Conservation (phyloP, 2,113 vertebrate genomes). For the Cephalopterus ornatus region DNA sequence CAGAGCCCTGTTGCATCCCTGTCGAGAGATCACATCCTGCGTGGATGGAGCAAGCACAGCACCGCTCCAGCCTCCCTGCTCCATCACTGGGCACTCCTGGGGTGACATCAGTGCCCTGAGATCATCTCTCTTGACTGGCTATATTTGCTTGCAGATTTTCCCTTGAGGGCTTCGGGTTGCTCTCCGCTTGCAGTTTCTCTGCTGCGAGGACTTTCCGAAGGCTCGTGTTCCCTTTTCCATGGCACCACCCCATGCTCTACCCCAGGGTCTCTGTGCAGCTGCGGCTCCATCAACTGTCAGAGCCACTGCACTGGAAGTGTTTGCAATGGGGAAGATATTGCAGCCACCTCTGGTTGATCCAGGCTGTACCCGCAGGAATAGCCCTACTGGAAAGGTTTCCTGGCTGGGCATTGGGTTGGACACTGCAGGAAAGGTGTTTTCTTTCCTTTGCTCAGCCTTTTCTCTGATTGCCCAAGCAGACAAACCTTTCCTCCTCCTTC, state of each 20-base stretch:
- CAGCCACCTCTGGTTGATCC: not conserved
- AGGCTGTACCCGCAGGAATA: not conserved
- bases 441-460: not conserved
- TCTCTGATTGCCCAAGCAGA: not conserved
- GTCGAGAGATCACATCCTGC: not conserved
- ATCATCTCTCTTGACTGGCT: not conserved
- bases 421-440: not conserved
- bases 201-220: not conserved
- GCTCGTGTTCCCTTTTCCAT: not conserved
- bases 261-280: not conserved
- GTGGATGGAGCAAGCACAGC: not conserved
- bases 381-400: not conserved
- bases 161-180: slow-evolving; percentile 21
- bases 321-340: not conserved
- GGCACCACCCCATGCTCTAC: not conserved
- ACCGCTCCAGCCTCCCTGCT: not conserved
- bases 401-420: not conserved
- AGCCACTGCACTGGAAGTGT: not conserved
- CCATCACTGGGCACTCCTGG: not conserved
- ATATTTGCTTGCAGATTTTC: not conserved
- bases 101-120: not conserved
- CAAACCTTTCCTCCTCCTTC: not conserved
- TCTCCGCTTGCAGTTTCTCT: not conserved
- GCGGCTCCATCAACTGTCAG: slow-evolving; percentile 49
- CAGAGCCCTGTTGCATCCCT: not conserved